A percentile compares a stretch with the other conserved stretches of the same genome.
Evolutionary conservation across 92 coral and sea anemone genomes (phyloP).

Genomic region (Pocillopora grandis): DNA sequence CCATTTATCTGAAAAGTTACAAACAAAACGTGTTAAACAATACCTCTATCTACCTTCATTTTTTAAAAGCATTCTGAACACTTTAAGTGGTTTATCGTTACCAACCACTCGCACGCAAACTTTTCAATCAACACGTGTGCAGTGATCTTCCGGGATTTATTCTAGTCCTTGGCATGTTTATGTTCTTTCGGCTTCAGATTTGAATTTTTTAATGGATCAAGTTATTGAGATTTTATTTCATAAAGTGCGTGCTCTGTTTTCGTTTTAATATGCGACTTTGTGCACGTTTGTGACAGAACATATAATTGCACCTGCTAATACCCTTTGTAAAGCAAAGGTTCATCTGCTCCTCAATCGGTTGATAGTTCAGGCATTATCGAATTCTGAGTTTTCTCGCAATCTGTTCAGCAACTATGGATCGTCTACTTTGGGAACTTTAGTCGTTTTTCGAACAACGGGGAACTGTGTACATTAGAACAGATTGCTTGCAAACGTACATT

Average conservation of each 20-base stretch:
- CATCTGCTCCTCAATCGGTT: neutral
- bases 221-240: neutral
- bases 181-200: too few relatives aligned
- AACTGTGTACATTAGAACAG: neutral
- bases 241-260: neutral
- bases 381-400: neutral
- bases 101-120: too few relatives aligned
- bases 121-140: too few relatives aligned
- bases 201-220: neutral
- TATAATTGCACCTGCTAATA: neutral
- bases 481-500: neutral
- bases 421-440: neutral
- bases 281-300: neutral
- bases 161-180: too few relatives aligned
- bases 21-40: neutral
- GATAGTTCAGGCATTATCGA: neutral
- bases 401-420: neutral
- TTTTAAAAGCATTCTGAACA: neutral
- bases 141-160: too few relatives aligned
- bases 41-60: neutral
- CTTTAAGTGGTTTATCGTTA: neutral
- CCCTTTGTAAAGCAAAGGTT: neutral
- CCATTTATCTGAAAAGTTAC: neutral
- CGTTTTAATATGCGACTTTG: neutral
- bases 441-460: neutral